Evolutionary conservation across 2,797 vertebrate species (phyloP), one percentile per base, ranked within the genome.

Genomic region (Xiphophorus birchmanni): DNA sequence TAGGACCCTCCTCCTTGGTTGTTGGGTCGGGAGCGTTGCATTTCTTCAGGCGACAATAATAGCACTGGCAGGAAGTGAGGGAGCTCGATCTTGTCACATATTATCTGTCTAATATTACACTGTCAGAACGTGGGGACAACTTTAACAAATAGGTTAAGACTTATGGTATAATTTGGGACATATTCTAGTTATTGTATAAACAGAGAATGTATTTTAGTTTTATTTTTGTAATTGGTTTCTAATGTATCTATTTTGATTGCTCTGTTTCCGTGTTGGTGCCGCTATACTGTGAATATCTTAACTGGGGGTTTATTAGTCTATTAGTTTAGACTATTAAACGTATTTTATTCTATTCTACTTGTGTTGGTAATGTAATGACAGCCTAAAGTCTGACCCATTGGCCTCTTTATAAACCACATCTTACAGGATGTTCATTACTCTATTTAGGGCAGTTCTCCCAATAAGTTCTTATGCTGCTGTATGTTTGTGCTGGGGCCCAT

Each of bases 401-500:
- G 44, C 54, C 45, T 48, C 3, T 40, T 79, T 48, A 52, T 18
- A 45, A 45, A 1, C 4, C 63, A 52, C 72, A 84, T 58, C 84
- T 78, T 58, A 47, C 45, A 18, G 76, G 18, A 76, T 48, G 52
- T 48, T 71, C n/a, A 82, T 83, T 73, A 80, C 32, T 13, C 12
- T 77, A 71, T 81, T 79, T 74, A 79, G 35, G 76, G n/a, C 71
- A 40, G 74, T 84, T 83, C 74, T 87, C 52, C 76, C 48, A 77
- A 85, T 48, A 71, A 76, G 79, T 80, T 73, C 40, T 44, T 84
- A 45, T 82, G 75, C 40, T 73, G 80, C 42, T 76, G 60, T 83
- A 86, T 86, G 89, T 82, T 82, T 65, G 15, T 40, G 84, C 60
- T 78, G 82, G 81, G 81, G 80, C 74, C 77, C 76, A 63, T 83